A percentile compares a stretch with the other conserved stretches of the same genome.
Conservation (phyloP, 2,797 vertebrate genomes). For the Alosa sapidissima region DNA sequence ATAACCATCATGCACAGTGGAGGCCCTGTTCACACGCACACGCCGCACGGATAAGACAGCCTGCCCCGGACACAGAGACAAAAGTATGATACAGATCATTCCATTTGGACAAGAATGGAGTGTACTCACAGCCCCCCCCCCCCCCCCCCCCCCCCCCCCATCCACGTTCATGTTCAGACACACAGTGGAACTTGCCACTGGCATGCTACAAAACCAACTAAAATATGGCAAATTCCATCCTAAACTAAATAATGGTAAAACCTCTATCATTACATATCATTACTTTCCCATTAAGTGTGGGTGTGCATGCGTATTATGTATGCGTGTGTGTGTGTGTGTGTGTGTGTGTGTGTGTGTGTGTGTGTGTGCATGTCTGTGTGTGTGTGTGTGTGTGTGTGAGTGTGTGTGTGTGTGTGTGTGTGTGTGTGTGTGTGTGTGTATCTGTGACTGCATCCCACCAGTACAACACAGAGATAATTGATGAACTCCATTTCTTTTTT, state of each 20-base stretch:
- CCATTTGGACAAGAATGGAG: neutral
- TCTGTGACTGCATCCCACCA: slow-evolving; percentile 22
- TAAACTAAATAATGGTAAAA: slow-evolving; percentile 32
- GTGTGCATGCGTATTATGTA: neutral
- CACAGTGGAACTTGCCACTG: no score
- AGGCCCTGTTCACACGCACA: neutral
- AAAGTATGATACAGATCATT: neutral
- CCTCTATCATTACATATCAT: slow-evolving; percentile 55
- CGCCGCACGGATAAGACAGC: neutral
- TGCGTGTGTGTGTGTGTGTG: slow-evolving; percentile 3
- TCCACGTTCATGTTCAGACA: neutral
- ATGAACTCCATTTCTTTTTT: slow-evolving; percentile 36
- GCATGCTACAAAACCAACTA: no score
- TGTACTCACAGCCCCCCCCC: neutral
- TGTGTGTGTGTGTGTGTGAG: neutral
- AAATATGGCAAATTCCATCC: no score
- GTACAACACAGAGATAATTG: slow-evolving; percentile 46
- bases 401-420: neutral
- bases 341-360: neutral
- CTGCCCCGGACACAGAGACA: neutral
- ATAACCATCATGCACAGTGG: neutral
- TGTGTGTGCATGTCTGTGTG: neutral
- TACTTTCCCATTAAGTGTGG: slow-evolving; percentile 28
- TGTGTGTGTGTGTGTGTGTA: slow-evolving; percentile 5
- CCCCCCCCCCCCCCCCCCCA: neutral